Conservation (phyloP, 2,888 invertebrate genomes). For the Synergus itoensis region DNA sequence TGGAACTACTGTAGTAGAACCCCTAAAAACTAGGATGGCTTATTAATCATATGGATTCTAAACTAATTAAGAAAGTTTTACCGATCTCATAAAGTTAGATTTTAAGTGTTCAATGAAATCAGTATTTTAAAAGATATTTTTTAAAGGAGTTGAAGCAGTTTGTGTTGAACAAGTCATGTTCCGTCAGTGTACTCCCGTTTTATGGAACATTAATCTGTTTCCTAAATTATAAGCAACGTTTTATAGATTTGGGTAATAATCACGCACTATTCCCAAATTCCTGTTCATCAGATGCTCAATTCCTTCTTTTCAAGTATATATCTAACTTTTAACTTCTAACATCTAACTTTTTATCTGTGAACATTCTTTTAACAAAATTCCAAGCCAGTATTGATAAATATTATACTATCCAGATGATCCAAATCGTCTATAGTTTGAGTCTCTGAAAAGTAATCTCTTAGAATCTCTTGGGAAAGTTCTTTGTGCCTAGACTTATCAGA, state of each 20-base stretch:
- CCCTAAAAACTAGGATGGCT: conserved; percentile 11
- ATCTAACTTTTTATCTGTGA: conserved; percentile 8
- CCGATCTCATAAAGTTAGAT: not conserved
- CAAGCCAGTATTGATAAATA: conserved; percentile 27
- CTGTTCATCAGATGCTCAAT: conserved; percentile 30
- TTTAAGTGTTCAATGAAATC: conserved; percentile 10
- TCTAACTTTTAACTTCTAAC: conserved; percentile 16
- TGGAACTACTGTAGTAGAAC: conserved; percentile 3
- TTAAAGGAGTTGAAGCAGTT: not conserved
- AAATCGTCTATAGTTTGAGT: not conserved
- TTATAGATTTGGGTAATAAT: not conserved
- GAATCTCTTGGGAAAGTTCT: conserved; percentile 60
- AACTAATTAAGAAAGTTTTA: not conserved
- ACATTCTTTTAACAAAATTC: conserved; percentile 17
- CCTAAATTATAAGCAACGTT: conserved; percentile 26
- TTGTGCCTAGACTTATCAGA: conserved; percentile 58
- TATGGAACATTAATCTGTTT: conserved; percentile 21
- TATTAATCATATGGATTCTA: conserved; percentile 18
- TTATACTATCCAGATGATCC: not conserved
- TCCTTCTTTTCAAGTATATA: conserved; percentile 8
- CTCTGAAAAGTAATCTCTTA: conserved; percentile 32
- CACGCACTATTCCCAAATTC: conserved; percentile 18
- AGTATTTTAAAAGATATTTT: conserved; percentile 22
- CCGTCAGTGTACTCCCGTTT: conserved; percentile 31
- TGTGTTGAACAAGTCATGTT: conserved; percentile 18